phyloP scores from a whole-genome alignment of 2,888 invertebrate species.

The Galeruca laticollis region DNA sequence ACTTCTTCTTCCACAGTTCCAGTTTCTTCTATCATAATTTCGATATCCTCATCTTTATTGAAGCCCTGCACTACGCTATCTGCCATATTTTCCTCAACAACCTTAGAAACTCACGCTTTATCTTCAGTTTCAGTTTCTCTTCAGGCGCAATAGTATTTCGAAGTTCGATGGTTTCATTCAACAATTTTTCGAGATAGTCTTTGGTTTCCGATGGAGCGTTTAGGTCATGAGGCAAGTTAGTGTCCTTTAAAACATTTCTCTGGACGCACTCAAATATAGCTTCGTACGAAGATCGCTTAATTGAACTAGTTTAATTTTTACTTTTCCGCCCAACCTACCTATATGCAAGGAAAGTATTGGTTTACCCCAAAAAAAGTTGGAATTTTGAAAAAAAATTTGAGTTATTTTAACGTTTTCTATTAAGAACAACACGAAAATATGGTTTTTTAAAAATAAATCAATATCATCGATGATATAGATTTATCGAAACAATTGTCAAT shows the following conservation, averaged over 20 bases:
- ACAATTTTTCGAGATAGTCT: not conserved
- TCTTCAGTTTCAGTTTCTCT: not conserved
- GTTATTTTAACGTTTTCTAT: too few relatives aligned
- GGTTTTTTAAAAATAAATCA: too few relatives aligned
- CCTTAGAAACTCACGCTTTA: not conserved
- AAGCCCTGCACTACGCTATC: too few relatives aligned
- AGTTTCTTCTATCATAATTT: too few relatives aligned
- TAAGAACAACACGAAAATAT: too few relatives aligned
- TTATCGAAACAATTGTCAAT: too few relatives aligned
- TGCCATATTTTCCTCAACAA: not conserved
- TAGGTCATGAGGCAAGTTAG: not conserved
- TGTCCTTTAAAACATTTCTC: not conserved
- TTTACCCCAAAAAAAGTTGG: too few relatives aligned
- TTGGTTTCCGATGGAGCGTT: not conserved
- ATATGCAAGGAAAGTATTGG: too few relatives aligned
- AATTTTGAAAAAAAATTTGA: too few relatives aligned
- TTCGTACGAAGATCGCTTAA: not conserved
- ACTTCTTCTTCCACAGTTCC: too few relatives aligned
- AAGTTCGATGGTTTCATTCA: not conserved
- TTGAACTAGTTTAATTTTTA: not conserved
- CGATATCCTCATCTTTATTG: not conserved
- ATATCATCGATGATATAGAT: too few relatives aligned
- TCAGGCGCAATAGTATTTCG: not conserved
- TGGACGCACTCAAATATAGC: not conserved
- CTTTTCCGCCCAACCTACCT: too few relatives aligned